Conservation (phyloP, 2,113 vertebrate species). For the Mesembrinibis cayennensis region DNA sequence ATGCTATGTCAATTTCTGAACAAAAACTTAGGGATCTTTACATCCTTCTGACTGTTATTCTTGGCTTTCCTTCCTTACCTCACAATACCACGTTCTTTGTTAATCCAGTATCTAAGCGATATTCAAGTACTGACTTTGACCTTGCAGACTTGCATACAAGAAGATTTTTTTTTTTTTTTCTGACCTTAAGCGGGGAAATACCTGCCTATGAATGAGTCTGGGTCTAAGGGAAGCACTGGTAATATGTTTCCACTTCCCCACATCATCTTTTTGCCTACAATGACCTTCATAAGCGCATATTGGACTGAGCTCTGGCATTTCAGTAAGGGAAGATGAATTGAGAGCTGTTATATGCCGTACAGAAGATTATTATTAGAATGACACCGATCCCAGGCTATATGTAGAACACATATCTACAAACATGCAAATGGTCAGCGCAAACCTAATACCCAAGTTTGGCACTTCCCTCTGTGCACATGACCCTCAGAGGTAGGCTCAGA, state of each 20-base stretch:
- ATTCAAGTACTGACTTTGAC: not conserved
- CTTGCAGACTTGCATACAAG: not conserved
- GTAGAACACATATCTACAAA: not conserved
- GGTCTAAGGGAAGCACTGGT: not conserved
- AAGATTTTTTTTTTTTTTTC: not conserved
- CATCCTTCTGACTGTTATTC: not conserved
- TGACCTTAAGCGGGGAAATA: not conserved
- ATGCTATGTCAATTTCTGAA: not conserved
- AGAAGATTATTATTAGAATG: conserved; percentile 12
- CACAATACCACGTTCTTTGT: not conserved
- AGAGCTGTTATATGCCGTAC: not conserved
- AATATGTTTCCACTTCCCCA: not conserved
- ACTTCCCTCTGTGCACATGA: not conserved
- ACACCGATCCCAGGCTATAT: not conserved
- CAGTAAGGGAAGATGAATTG: not conserved
- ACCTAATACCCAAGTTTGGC: not conserved
- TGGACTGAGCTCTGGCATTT: not conserved
- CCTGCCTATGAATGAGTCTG: not conserved
- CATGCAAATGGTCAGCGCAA: not conserved
- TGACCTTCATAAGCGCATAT: not conserved
- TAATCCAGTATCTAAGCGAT: not conserved
- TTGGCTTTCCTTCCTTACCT: not conserved
- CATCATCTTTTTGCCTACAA: not conserved
- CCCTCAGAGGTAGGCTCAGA: not conserved
- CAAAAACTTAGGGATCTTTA: not conserved